Evolutionary conservation across 2,888 invertebrate genomes (phyloP).

Genomic region (Cryptus viduatorius): DNA sequence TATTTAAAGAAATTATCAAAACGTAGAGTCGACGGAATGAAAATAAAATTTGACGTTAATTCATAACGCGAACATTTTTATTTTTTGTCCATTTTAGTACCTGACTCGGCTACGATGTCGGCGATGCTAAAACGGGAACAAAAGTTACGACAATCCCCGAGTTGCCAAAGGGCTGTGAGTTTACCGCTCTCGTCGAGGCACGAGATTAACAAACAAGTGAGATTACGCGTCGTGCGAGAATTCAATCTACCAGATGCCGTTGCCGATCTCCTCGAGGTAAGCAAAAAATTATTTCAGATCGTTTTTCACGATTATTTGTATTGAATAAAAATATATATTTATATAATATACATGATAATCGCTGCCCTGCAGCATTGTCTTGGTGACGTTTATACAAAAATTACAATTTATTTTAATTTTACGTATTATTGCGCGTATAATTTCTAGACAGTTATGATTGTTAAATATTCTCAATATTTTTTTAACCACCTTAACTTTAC

Average conservation of each 20-base stretch:
- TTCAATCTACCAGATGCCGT: slow-evolving; percentile 96
- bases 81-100: slow-evolving; percentile 85
- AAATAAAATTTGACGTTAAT: not conserved
- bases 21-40: not conserved
- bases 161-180: slow-evolving; percentile 92
- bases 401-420: not conserved
- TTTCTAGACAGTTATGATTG: slow-evolving; percentile 7
- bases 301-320: not conserved
- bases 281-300: slow-evolving; percentile 35
- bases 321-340: slow-evolving; percentile 4
- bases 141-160: slow-evolving; percentile 92
- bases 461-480: not conserved
- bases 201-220: slow-evolving; percentile 90
- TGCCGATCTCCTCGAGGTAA: slow-evolving; percentile 90
- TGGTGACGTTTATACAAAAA: slow-evolving; percentile 1
- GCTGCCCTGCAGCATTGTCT: slow-evolving; percentile 1
- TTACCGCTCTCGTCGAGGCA: slow-evolving; percentile 91
- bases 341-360: slow-evolving; percentile 4
- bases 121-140: slow-evolving; percentile 94
- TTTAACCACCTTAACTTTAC: not conserved
- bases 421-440: not conserved
- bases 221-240: slow-evolving; percentile 96
- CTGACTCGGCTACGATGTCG: slow-evolving; percentile 91
- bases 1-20: not conserved
- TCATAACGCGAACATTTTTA: not conserved